Evolutionary conservation across 2,797 vertebrate species (phyloP).

Genomic region (Sylvia borin): DNA sequence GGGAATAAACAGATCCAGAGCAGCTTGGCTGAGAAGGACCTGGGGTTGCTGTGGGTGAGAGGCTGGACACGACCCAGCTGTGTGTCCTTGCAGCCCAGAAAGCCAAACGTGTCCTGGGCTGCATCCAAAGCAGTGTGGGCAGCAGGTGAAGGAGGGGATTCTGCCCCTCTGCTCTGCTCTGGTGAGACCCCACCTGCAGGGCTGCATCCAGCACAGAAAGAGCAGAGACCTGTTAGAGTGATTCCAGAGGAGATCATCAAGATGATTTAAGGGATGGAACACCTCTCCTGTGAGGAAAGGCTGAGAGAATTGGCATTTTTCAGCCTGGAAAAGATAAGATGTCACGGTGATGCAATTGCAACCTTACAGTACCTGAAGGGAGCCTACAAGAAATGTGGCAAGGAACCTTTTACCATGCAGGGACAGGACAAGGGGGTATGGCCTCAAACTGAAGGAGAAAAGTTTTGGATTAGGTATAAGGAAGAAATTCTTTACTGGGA

Average conservation of each 20-base stretch:
- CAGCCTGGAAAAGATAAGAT: not conserved
- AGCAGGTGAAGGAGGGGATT: not conserved
- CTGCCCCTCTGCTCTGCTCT: not conserved
- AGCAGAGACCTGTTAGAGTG: fast-evolving
- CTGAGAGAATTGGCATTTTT: not conserved
- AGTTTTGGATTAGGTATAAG: not conserved
- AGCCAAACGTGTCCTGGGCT: fast-evolving
- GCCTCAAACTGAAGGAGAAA: not conserved
- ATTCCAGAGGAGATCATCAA: not conserved
- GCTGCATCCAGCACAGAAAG: not conserved
- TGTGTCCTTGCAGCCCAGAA: not conserved
- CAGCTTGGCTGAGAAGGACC: fast-evolving
- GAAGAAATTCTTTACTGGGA: not conserved
- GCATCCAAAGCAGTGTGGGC: fast-evolving
- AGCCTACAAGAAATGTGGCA: not conserved
- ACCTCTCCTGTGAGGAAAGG: not conserved
- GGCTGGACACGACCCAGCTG: not conserved
- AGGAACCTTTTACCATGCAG: not conserved
- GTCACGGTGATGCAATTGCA: not conserved
- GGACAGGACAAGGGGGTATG: not conserved
- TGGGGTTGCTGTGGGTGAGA: not conserved
- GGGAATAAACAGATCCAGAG: not conserved
- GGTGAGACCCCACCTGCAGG: not conserved
- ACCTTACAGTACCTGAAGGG: not conserved
- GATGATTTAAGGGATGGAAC: not conserved